Evolutionary conservation across 2,113 vertebrate species (phyloP), one percentile per base, ranked within the genome.

Genomic region (Vicugna pacos): DNA sequence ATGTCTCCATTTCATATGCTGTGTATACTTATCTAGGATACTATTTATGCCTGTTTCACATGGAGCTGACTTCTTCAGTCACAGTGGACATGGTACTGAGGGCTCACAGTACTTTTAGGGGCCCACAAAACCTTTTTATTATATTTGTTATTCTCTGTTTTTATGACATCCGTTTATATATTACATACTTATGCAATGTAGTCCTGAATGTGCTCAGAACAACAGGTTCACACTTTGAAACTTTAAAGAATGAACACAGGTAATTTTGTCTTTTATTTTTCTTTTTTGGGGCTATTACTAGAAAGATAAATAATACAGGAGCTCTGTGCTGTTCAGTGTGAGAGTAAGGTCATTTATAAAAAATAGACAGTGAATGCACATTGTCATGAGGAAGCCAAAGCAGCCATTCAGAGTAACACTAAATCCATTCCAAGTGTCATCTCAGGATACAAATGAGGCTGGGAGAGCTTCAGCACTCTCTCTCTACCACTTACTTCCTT

Each of bases 311-410:
- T 72, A n/a, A 69, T 6, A 38, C 2, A 42, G 2, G 8, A 80
- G 8, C 20, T 26, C 22, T 90, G 46, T 56, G 28, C n/a, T 22
- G 32, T 62, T 4, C 24, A 67, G 15, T 8, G 11, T 70, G 28
- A 93, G 20, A 80, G 56, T 1, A 58, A 69, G 11, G 13, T n/a
- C 12, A 20, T 79, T 52, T 62, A 22, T 2, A 32, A 54, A 80
- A 28, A 22, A 24, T 3, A 72, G 24, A 72, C 0, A 26, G 56
- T 17, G 4, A 14, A 14, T 5, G 28, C 11, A 7, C 4, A 48
- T 5, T 38, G 12, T 26, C 38, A 46, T 5, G 9, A 15, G 28
- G 46, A 85, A 50, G 13, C 9, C 4, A 19, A 50, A 24, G 9
- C 22, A 28, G 42, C 14, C 24, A 30, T 14, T 89, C 3, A 11